Percentiles rank a stretch among this genome's conserved stretches.
Conservation (phyloP, 2,797 vertebrate species). For the Pangasius krempfi region DNA sequence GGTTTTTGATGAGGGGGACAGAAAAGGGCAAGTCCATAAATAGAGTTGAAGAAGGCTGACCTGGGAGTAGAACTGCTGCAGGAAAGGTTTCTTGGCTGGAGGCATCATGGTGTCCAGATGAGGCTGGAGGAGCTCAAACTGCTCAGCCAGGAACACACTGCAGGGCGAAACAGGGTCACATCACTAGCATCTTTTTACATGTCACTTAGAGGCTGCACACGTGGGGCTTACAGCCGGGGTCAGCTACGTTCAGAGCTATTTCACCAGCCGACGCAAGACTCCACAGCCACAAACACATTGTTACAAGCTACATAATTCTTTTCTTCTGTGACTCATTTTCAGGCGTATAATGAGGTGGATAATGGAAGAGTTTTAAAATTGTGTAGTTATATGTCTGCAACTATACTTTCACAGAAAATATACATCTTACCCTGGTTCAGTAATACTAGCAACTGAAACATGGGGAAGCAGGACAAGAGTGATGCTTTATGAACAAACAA, state of each 20-base stretch:
- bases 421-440: not conserved
- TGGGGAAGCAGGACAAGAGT: not conserved
- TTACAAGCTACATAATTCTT: not conserved
- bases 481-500: not conserved
- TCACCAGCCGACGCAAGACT: not conserved
- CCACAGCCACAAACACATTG: not conserved
- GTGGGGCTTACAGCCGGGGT: not conserved
- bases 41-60: slow-evolving; percentile 68
- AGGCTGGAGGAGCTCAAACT: slow-evolving; percentile 95
- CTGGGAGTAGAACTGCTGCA: slow-evolving; percentile 99
- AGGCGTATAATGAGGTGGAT: not conserved
- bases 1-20: slow-evolving; percentile 17
- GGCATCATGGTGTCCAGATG: slow-evolving; percentile 98
- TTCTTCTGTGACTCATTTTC: not conserved
- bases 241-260: not conserved
- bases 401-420: not conserved
- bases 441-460: not conserved
- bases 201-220: slow-evolving; percentile 2
- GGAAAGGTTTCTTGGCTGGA: slow-evolving; percentile 95
- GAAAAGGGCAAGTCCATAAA: slow-evolving; percentile 46
- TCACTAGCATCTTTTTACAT: slow-evolving; percentile 19
- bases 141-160: slow-evolving; percentile 96
- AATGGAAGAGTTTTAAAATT: not conserved
- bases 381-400: too few relatives aligned
- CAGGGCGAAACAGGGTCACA: slow-evolving; percentile 17